phyloP scores from a whole-genome alignment of 2,888 invertebrate species.

The Plusia festucae region DNA sequence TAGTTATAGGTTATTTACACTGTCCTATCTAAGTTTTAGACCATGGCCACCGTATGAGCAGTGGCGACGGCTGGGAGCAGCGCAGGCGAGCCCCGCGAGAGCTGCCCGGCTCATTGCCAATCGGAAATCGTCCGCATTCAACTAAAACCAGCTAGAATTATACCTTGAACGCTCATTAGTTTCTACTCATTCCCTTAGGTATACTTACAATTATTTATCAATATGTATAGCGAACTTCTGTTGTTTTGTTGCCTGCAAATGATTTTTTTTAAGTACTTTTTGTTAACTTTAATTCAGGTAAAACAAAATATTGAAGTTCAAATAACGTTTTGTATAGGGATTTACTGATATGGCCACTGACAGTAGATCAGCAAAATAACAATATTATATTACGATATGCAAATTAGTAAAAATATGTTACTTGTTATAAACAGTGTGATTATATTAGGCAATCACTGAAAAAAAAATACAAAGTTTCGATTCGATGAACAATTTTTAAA shows the following conservation, averaged over 20 bases:
- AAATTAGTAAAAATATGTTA: too few relatives aligned
- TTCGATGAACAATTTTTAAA: not conserved
- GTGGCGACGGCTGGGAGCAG: constrained; percentile 16
- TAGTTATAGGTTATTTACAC: not conserved
- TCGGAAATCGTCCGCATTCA: constrained; percentile 42
- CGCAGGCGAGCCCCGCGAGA: constrained; percentile 42
- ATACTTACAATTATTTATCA: constrained; percentile 20
- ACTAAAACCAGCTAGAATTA: constrained; percentile 38
- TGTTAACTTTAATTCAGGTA: too few relatives aligned
- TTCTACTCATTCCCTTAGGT: constrained; percentile 34
- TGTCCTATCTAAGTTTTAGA: constrained; percentile 1
- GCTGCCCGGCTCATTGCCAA: constrained; percentile 52
- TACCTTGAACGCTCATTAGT: constrained; percentile 45
- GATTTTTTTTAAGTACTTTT: too few relatives aligned
- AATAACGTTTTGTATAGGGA: too few relatives aligned
- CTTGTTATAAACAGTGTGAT: too few relatives aligned
- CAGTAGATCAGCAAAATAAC: too few relatives aligned
- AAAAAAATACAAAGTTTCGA: too few relatives aligned
- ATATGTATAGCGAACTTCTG: constrained; percentile 6
- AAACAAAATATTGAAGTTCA: too few relatives aligned
- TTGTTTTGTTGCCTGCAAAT: not conserved
- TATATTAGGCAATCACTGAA: too few relatives aligned
- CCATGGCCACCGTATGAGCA: constrained; percentile 19
- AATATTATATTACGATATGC: too few relatives aligned
- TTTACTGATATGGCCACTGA: too few relatives aligned